Evolutionary conservation across 2,888 invertebrate genomes (phyloP), one percentile per base, ranked within the genome.

Genomic region (Ophion slaviceki): DNA sequence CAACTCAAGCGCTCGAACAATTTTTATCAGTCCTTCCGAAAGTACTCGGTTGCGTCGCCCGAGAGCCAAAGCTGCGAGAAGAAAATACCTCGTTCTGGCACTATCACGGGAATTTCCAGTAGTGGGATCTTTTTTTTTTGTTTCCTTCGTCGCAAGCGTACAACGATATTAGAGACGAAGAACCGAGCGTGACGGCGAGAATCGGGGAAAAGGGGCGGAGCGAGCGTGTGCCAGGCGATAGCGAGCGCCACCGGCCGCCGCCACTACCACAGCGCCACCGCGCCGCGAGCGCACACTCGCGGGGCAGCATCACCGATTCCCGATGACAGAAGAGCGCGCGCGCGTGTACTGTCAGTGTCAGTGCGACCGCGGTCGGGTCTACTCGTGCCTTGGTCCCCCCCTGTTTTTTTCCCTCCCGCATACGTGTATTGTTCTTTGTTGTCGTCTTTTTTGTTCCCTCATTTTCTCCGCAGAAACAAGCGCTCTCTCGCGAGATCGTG

Each of bases 301-400:
- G 32, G 32, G 59, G 61, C 86, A 82, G 83, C 82, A 82, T 75
- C 78, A 64, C 91, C 92, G 92, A 92, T 92, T 90, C 90, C 86
- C 90, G 90, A 91, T 92, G 92, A 92, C 91, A 92, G 92, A 89
- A 91, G 68, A 75, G 72, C 71, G 75, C 40, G 40, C 40, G 20
- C 20, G 8, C 45, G 67, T 45, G 53, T 71, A 91, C 91, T 93
- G 93, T 93, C 93, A 93, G 93, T 93, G 93, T 93, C 93, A 93
- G 90, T 92, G 89, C 91, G 91, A 88, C 76, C 88, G 87, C 67
- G 85, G 88, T 85, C 85, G 88, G 87, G 89, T 88, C 86, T 82
- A 81, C 72, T 75, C 64, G 57, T 62, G 61, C 76, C 11, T 84
- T 28, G 62, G 4, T 53, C 61, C 68, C 61, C 64, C 40, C 24